These are phyloP conservation scores for Drosophila lowei DNA, from an alignment of 1,140 invertebrate species.

Conservation along the genomic window DNA sequence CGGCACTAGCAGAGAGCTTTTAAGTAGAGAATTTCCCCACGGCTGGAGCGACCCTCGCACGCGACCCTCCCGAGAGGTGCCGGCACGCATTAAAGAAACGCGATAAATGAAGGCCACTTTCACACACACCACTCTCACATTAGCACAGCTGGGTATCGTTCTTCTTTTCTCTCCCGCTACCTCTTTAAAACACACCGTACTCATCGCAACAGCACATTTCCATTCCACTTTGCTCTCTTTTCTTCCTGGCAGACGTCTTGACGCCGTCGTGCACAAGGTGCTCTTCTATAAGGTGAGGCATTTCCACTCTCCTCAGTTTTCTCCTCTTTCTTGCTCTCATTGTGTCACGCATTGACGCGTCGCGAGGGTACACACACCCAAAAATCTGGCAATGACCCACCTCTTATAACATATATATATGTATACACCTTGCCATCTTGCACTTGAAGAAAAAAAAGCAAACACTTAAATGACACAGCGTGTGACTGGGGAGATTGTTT, in stretches of 20 bases:
- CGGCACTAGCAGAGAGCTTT: too few relatives aligned
- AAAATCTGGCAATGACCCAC: too few relatives aligned
- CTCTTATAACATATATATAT: too few relatives aligned
- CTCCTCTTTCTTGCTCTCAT: too few relatives aligned
- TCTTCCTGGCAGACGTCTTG: conserved; percentile 48
- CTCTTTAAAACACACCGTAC: conserved; percentile 1
- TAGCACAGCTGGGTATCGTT: conserved; percentile 41
- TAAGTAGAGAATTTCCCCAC: too few relatives aligned
- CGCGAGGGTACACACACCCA: too few relatives aligned
- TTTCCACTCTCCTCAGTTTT: too few relatives aligned
- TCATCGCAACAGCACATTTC: conserved; percentile 20
- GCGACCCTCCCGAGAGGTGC: conserved; percentile 7
- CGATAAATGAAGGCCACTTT: conserved; percentile 39
- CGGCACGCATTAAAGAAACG: conserved; percentile 46
- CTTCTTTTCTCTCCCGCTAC: background rate
- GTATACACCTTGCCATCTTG: background rate
- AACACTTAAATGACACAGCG: background rate
- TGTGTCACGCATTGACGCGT: too few relatives aligned
- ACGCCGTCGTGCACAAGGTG: conserved; percentile 26
- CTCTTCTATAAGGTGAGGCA: conserved; percentile 15
- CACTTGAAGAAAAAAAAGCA: conserved; percentile 16
- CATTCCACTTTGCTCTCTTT: conserved; percentile 22
- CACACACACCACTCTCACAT: conserved; percentile 24
- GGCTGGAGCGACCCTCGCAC: too few relatives aligned
- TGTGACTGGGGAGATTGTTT: background rate